phyloP scores from a whole-genome alignment of 2,888 invertebrate genomes.

The Philereme vetulata region DNA sequence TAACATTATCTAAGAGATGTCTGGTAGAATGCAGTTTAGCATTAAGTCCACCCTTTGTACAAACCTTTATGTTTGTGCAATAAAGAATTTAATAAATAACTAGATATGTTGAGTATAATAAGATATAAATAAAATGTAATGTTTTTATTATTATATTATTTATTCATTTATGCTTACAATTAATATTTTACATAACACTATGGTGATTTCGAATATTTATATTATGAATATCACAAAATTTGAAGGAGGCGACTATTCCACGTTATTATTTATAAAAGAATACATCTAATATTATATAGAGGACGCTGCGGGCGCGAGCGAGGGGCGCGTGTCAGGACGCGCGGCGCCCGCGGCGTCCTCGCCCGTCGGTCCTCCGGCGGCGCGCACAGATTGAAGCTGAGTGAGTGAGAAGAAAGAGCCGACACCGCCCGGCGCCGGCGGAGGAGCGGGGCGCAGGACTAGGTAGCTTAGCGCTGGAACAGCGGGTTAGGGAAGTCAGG shows the following conservation, averaged over 20 bases:
- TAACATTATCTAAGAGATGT: too few relatives aligned
- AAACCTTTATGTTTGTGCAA: too few relatives aligned
- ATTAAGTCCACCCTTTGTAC: too few relatives aligned
- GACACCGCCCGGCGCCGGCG: constrained; percentile 82
- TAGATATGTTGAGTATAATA: too few relatives aligned
- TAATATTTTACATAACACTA: constrained; percentile 76
- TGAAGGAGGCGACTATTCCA: constrained; percentile 78
- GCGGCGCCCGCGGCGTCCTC: constrained; percentile 74
- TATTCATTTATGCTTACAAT: constrained; percentile 68
- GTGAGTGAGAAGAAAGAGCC: constrained; percentile 74
- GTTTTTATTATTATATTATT: constrained; percentile 64
- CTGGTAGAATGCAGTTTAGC: too few relatives aligned
- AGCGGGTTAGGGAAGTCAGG: constrained; percentile 97
- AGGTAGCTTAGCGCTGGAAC: constrained; percentile 84
- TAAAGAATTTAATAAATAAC: too few relatives aligned
- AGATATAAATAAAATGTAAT: constrained; percentile 32
- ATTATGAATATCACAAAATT: constrained; percentile 82
- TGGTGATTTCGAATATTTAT: constrained; percentile 73
- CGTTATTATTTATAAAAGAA: constrained; percentile 62
- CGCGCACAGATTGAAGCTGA: constrained; percentile 73
- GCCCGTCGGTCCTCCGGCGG: constrained; percentile 81
- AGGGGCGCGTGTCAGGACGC: constrained; percentile 50
- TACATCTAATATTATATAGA: constrained; percentile 57
- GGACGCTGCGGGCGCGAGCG: constrained; percentile 75
- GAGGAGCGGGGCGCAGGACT: constrained; percentile 78